Base-by-base conservation (phyloP, 2,113 vertebrate species). In the Colossoma macropomum region DNA sequence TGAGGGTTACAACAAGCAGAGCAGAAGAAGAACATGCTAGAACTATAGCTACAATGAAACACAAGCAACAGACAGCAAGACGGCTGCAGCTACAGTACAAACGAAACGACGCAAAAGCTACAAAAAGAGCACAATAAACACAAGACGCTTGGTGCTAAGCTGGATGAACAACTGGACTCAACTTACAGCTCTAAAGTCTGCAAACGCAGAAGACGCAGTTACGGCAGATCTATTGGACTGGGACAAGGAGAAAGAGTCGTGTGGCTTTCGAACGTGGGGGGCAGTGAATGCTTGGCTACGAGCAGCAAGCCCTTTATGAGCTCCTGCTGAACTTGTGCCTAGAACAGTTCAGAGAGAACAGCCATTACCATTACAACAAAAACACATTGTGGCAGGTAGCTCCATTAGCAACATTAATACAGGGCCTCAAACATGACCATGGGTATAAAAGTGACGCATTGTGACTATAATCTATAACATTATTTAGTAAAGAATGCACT, bases 171-270 rank as follows among this genome's bases (percentile, higher is more conserved):
- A 11, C 81, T 16, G 38, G 66, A 77, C 50, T 48, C 17, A 25
- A 83, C 86, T 87, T 87, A 87, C 86, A 16, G 75, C 30, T 79
- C 70, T 79, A 76, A 79, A 77, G 62, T 87, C 69, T 60, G 77
- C 17, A 11, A 77, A 32, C 27, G 25, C 16, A 4, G 79, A 23
- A 71, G 86, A 75, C 0, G 72, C 60, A 56, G 72, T 79, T 63
- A 75, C 23, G 12, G 63, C 17, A 50, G 83, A 30, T 23, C 71
- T 68, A 69, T 34, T n/a, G 15, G 79, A 32, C 54, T 27, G 75
- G n/a, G 82, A 56, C 23, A 65, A 85, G 50, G 80, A 82, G 45
- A 27, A 7, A 30, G 59, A n/a, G 52, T 54, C 41, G 0, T 48
- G 41, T 1, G 48, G 70, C 68, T 65, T 76, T 38, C 5, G 27